phyloP scores from a whole-genome alignment of 2,113 vertebrate genomes.

The Dascyllus trimaculatus region DNA sequence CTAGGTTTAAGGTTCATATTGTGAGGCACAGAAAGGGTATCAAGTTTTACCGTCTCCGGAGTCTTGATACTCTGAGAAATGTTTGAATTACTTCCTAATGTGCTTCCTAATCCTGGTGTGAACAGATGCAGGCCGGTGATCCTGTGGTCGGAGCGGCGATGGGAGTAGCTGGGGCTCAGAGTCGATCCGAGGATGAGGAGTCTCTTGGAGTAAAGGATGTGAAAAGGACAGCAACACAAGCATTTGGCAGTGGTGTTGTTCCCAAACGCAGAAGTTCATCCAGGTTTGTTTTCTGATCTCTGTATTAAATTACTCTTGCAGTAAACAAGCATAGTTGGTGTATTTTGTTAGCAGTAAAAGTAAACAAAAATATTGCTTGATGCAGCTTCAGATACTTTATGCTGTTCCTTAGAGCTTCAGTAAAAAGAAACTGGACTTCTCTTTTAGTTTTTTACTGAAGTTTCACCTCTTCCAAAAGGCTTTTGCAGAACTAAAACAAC shows the following conservation, averaged over 20 bases:
- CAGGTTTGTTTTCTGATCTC: constrained; percentile 82
- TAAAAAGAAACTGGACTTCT: too few relatives aligned
- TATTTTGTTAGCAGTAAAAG: not conserved
- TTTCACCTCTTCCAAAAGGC: too few relatives aligned
- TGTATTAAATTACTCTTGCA: not conserved
- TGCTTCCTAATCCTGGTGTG: constrained; percentile 23
- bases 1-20: not conserved
- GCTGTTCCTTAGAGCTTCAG: too few relatives aligned
- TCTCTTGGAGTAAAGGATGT: constrained; percentile 88
- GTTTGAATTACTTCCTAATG: not conserved
- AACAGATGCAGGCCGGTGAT: constrained; percentile 83
- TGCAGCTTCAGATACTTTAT: not conserved
- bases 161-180: constrained; percentile 86
- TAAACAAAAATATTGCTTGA: not conserved
- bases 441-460: too few relatives aligned
- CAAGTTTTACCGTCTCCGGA: not conserved
- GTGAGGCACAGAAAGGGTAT: not conserved
- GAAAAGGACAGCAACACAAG: constrained; percentile 89
- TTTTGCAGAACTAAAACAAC: too few relatives aligned
- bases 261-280: constrained; percentile 96
- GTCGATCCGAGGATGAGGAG: constrained; percentile 94
- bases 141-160: constrained; percentile 85
- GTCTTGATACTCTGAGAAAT: not conserved
- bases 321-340: not conserved
- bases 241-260: constrained; percentile 88